Evolutionary conservation across 2,797 vertebrate genomes (phyloP), one percentile per base, ranked within the genome.

Genomic region (Apodemus agrarius): DNA sequence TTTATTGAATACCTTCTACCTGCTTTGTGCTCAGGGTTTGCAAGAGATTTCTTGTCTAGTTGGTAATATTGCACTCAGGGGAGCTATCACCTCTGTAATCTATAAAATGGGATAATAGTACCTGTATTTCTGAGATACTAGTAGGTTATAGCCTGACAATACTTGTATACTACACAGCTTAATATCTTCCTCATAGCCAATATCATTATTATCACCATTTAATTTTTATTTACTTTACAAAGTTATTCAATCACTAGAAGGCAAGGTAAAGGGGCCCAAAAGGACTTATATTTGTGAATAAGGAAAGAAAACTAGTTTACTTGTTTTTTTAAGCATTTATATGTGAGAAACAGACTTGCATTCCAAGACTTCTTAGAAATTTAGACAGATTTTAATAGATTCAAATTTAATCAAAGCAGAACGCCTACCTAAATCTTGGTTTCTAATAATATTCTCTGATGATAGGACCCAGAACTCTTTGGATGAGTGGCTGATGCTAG

Each of bases 1-100:
- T 95, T 95, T 95, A 95, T 84, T 80, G 84, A 90, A 67, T n/a
- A 86, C 84, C 67, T 90, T 95, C 26, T 93, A n/a, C 40, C 22
- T 85, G 67, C n/a, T 89, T 43, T 52, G n/a, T 91, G 89, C 76
- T 82, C 22, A 65, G 43, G 65, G 3, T 52, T 95, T 95, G 34
- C 37, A 95, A 91, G 59, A 54, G 24, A 72, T 94, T 96, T 95
- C 65, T 93, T 67, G 72, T 84, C 93, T 95, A 72, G 10, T 94
- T 93, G n/a, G 90, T 63, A 52, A 84, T 78, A 54, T 95, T 49
- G 93, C 13, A 95, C 43, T 87, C 74, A 81, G 92, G 75, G 46
- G 59, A n/a, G n/a, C 52, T 65, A 31, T 59, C 17, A 63, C 34
- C 89, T 88, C 29, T 16, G 89, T 88, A 59, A 37, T 94, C 87